Evolutionary conservation across 2,113 vertebrate genomes (phyloP), one percentile per base, ranked within the genome.

Genomic region (Rhizomys pruinosus): DNA sequence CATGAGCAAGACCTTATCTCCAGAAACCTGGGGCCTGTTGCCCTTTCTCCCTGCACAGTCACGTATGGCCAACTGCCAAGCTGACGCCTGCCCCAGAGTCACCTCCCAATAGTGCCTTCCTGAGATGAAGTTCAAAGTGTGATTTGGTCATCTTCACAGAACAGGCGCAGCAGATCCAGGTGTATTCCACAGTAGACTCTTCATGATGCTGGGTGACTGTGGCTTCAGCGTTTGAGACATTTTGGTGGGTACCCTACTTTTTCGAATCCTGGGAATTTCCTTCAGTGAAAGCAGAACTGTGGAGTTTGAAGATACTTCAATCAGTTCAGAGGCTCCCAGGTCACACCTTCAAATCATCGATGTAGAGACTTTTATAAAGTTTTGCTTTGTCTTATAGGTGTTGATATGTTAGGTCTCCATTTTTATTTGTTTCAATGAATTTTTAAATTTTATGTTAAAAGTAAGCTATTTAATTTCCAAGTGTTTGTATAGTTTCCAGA

Each of bases 1-100:
- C 1, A 55, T 96, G 39, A 98, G 97, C 96, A 98, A 98, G 96
- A 98, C 94, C 10, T 98, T 98, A 27, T 97, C 96, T 6, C 84
- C 5, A 0, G 97, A 98, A 42, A 69, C 92, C 9, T 66, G 16
- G 13, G 95, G 96, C 34, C 88, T 16, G 0, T 52, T 29, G 1
- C 16, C 95, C 77, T 96, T 95, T 66, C 96, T 97, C n/a, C 94
- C 63, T 84, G 97, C 79, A 25, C 97, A 96, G 52, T 98, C 97
- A 20, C 57, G 98, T 23, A 98, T 87, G 1, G 98, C 98, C 0
- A 99, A 52, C 59, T 97, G 97, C 98, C 98, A 99, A 3, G 7
- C 77, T 0, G 78, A 10, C 0, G 95, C 94, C 44, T 93, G 78
- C 4, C 17, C 94, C 57, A 98, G 97, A 0, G 96, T 86, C 2